Evolutionary conservation across 2,113 vertebrate genomes (phyloP).

Genomic region (Clupea harengus): DNA sequence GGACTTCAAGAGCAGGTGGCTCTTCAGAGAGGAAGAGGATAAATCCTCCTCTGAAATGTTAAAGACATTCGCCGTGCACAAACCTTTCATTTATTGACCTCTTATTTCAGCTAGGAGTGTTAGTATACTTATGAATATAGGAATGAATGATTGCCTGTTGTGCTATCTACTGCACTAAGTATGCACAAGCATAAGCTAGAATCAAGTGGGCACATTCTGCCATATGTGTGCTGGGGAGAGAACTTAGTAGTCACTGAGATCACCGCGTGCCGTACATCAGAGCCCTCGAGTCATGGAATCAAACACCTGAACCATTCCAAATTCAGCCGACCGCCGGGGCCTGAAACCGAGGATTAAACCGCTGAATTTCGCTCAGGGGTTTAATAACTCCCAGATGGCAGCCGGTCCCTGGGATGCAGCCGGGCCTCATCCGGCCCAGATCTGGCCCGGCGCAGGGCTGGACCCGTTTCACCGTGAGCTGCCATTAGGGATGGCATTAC

Average conservation of each 20-base stretch:
- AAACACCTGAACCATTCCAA: conserved; percentile 2
- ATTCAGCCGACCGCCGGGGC: background rate
- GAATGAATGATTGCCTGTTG: background rate
- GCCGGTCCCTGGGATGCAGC: background rate
- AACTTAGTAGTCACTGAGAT: background rate
- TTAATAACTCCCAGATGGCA: background rate
- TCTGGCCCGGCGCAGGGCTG: background rate
- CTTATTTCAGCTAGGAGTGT: background rate
- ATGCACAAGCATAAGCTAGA: background rate
- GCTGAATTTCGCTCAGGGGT: background rate
- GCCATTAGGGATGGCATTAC: too few species aligned
- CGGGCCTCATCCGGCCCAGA: background rate
- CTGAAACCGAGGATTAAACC: background rate
- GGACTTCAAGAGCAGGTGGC: background rate
- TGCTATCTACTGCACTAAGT: background rate
- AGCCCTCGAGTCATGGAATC: background rate
- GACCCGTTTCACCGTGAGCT: background rate
- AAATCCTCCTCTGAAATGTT: background rate
- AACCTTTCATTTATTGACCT: background rate
- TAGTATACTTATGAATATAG: background rate
- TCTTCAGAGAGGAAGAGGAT: background rate
- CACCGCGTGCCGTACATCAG: background rate
- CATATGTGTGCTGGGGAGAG: background rate
- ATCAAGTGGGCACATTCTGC: background rate
- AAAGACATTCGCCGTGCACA: background rate